phyloP scores from a whole-genome alignment of 2,888 invertebrate genomes.

The Raillietiella orientalis region DNA sequence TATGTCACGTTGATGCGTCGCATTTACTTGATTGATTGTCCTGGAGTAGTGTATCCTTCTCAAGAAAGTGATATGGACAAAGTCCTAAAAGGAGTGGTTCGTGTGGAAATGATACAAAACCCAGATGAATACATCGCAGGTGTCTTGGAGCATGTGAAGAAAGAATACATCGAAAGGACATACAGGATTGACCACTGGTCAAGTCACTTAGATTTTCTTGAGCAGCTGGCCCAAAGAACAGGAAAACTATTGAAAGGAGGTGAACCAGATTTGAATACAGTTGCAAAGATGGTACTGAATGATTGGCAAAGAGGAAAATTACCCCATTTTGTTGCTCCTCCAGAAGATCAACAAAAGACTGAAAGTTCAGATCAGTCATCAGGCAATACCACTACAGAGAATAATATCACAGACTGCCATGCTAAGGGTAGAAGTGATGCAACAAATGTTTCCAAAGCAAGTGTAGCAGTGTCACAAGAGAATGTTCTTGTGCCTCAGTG shows the following conservation, averaged over 20 bases:
- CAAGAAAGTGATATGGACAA: conserved; percentile 61
- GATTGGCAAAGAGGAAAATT: conserved; percentile 96
- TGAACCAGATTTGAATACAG: conserved; percentile 68
- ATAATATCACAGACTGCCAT: conserved; percentile 2
- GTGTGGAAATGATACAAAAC: conserved; percentile 69
- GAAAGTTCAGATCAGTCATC: neutral
- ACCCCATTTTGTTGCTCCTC: conserved; percentile 70
- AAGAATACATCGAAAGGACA: conserved; percentile 60
- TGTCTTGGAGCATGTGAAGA: conserved; percentile 53
- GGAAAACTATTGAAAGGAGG: conserved; percentile 84
- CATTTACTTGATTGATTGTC: conserved; percentile 93
- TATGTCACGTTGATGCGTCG: conserved; percentile 91
- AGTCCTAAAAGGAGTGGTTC: conserved; percentile 85
- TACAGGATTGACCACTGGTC: conserved; percentile 58
- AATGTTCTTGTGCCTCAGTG: too few species aligned
- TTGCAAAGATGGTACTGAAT: conserved; percentile 79
- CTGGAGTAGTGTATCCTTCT: conserved; percentile 89
- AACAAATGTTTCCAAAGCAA: neutral
- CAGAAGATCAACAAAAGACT: conserved; percentile 32
- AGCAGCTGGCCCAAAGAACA: conserved; percentile 47
- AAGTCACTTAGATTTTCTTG: conserved; percentile 54
- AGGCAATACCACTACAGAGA: too few species aligned
- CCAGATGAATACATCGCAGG: conserved; percentile 79
- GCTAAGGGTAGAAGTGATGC: conserved; percentile 4
- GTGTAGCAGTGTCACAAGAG: too few species aligned